A percentile compares a stretch with the other conserved stretches of the same genome.
Evolutionary conservation across 2,797 vertebrate genomes (phyloP).

Genomic region (Carduelis carduelis): DNA sequence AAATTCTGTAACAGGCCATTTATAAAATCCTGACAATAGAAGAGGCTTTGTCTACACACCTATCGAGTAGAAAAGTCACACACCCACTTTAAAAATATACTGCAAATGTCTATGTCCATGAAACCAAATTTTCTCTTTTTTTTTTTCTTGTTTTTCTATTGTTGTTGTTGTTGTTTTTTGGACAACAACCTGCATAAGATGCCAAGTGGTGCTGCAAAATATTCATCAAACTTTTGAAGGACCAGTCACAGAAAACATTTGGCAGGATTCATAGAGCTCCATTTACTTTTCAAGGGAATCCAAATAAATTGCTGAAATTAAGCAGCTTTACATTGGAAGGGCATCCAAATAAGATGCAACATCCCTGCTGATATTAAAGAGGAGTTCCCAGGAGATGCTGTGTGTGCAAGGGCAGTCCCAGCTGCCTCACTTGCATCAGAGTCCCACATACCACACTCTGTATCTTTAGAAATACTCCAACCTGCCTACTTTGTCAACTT

Average conservation of each 20-base stretch:
- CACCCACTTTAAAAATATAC: rapidly evolving
- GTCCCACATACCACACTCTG: no score
- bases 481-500: background rate
- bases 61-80: background rate
- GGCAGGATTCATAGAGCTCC: background rate
- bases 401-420: background rate
- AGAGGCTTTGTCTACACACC: background rate
- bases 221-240: background rate
- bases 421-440: background rate
- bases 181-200: background rate
- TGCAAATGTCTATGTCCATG: background rate
- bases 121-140: background rate
- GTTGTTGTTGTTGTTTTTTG: background rate
- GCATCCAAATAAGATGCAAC: background rate
- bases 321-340: background rate
- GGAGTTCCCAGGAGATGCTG: background rate
- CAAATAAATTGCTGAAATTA: background rate
- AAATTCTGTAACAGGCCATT: rapidly evolving
- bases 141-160: background rate
- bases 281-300: background rate
- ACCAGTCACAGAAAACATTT: background rate
- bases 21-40: background rate
- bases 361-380: background rate
- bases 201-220: background rate
- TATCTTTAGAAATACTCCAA: background rate